phyloP scores from a whole-genome alignment of 2,113 vertebrate species.

The Pogonocichla stellata region DNA sequence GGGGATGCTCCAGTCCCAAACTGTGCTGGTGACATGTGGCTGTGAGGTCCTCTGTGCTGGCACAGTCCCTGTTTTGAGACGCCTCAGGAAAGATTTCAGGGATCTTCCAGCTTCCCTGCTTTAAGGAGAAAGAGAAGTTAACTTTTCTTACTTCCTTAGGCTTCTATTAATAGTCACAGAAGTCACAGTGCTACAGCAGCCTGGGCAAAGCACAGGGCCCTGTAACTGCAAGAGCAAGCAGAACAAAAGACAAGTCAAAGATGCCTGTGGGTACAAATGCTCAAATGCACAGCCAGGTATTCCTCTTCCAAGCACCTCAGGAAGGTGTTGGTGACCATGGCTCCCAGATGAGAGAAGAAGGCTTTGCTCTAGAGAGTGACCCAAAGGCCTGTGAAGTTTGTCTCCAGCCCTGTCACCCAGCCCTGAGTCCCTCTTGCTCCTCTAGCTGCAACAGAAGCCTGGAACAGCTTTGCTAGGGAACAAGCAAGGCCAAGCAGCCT shows the following conservation, averaged over 20 bases:
- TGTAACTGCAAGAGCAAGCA: background rate
- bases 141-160: slow-evolving; percentile 19
- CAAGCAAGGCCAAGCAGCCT: background rate
- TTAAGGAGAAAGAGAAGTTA: slow-evolving; percentile 30
- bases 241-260: background rate
- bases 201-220: background rate
- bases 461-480: background rate
- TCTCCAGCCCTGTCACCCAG: background rate
- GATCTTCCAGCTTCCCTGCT: background rate
- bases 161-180: slow-evolving; percentile 40
- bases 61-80: background rate
- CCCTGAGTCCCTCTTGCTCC: background rate
- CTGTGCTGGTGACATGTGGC: background rate
- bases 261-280: background rate
- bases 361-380: background rate
- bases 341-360: background rate
- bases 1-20: background rate
- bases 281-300: background rate
- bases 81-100: background rate
- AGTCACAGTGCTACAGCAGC: background rate
- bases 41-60: background rate
- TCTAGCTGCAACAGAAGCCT: rapidly evolving
- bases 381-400: background rate
- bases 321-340: background rate
- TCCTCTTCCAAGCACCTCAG: background rate